These are phyloP conservation scores for Labeo rohita DNA, from an alignment of 2,113 vertebrate species.

Conservation along the genomic window DNA sequence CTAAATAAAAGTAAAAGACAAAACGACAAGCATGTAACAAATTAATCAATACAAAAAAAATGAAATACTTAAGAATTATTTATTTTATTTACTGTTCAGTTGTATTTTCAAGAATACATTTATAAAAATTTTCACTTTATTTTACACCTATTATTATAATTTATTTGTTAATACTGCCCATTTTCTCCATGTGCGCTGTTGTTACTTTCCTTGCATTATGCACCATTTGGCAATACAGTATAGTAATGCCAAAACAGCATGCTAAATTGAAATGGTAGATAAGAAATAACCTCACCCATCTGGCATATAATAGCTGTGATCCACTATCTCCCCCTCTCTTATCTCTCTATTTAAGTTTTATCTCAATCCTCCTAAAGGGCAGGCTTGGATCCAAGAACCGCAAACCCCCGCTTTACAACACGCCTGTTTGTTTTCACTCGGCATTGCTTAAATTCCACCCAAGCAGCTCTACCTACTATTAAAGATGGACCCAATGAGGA, in stretches of 20 bases:
- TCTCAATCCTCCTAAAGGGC: conserved; percentile 8
- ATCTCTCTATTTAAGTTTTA: background rate
- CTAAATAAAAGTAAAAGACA: too few species aligned
- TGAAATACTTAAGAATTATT: too few species aligned
- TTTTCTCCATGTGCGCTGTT: background rate
- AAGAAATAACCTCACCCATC: background rate
- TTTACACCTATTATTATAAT: background rate
- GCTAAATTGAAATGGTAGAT: background rate
- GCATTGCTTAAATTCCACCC: conserved; percentile 74
- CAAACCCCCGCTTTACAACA: conserved; percentile 56
- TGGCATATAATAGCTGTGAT: conserved; percentile 8
- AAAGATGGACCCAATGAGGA: conserved; percentile 32
- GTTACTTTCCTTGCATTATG: background rate
- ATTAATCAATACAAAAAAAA: too few species aligned
- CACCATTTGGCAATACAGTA: background rate
- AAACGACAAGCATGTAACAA: too few species aligned
- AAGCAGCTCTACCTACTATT: conserved; percentile 66
- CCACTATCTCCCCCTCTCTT: background rate
- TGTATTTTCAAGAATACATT: too few species aligned
- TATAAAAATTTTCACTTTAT: background rate
- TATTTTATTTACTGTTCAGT: too few species aligned
- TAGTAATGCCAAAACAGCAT: background rate
- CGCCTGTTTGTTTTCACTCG: conserved; percentile 62
- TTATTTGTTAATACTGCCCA: background rate
- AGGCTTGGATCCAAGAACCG: conserved; percentile 61